Conservation (phyloP, 2,888 invertebrate species). For the Sipha maydis region DNA sequence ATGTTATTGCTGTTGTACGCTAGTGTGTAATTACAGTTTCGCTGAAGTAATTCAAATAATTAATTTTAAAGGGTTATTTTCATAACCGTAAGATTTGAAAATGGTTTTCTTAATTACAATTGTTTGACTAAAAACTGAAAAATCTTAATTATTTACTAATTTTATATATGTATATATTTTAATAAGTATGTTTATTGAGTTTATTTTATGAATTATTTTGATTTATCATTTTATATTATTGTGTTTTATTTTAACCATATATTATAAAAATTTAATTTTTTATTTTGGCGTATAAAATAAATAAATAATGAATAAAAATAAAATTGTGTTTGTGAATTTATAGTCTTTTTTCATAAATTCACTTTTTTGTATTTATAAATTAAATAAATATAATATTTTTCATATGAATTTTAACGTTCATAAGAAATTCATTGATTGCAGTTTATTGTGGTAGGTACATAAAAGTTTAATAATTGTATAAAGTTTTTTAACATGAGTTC, state of each 20-base stretch:
- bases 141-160: background rate
- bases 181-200: background rate
- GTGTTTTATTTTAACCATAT: background rate
- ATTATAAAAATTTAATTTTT: no score
- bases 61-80: constrained; percentile 18
- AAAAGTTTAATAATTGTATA: no score
- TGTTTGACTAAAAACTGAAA: background rate
- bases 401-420: no score
- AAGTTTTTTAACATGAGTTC: no score
- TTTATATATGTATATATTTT: background rate
- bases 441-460: no score
- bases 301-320: no score
- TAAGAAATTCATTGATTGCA: no score
- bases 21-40: background rate
- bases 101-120: constrained; percentile 18
- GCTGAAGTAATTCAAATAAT: constrained; percentile 36
- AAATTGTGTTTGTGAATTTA: no score
- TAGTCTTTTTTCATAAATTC: no score
- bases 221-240: background rate
- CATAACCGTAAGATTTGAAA: background rate
- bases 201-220: background rate
- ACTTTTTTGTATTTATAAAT: no score
- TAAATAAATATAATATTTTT: no score
- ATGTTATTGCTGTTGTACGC: constrained; percentile 11
- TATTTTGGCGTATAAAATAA: no score